A percentile compares a stretch with the other conserved stretches of the same genome.
phyloP scores from a whole-genome alignment of 2,797 vertebrate species.

The Chiloscyllium punctatum region DNA sequence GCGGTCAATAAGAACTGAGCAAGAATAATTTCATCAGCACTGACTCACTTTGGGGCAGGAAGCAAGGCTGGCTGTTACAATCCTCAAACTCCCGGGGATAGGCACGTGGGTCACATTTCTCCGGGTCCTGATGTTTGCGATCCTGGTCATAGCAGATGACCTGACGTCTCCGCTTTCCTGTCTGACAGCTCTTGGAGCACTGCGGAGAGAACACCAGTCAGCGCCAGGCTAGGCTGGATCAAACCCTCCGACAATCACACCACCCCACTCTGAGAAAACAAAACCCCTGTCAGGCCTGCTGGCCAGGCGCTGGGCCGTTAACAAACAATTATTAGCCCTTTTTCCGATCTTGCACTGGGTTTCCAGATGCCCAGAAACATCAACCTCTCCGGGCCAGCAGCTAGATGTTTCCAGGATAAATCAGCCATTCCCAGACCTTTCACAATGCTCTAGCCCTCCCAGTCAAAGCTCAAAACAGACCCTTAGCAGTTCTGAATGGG shows the following conservation, averaged over 20 bases:
- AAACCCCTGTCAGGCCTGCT: too few relatives aligned
- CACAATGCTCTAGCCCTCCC: background rate
- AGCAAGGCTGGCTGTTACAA: slow-evolving; percentile 82
- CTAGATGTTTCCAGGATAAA: background rate
- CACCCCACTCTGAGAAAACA: background rate
- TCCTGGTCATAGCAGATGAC: slow-evolving; percentile 75
- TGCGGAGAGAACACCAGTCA: slow-evolving; percentile 46
- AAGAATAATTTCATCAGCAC: background rate
- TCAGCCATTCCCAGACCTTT: background rate
- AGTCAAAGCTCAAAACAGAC: background rate
- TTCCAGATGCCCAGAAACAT: too few relatives aligned
- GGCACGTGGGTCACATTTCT: slow-evolving; percentile 53
- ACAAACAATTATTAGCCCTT: too few relatives aligned
- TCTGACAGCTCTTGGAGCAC: slow-evolving; percentile 83
- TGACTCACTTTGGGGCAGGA: slow-evolving; percentile 70
- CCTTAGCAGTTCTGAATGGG: background rate
- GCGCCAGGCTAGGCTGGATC: too few relatives aligned
- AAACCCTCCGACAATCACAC: too few relatives aligned
- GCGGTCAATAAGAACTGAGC: background rate
- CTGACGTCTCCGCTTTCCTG: slow-evolving; percentile 74
- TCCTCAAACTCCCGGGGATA: slow-evolving; percentile 51
- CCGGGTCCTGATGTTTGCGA: slow-evolving; percentile 62
- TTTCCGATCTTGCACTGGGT: too few relatives aligned
- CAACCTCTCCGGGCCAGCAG: background rate
- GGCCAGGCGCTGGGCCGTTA: too few relatives aligned